phyloP scores from a whole-genome alignment of 2,113 vertebrate genomes.

The Lynx canadensis region DNA sequence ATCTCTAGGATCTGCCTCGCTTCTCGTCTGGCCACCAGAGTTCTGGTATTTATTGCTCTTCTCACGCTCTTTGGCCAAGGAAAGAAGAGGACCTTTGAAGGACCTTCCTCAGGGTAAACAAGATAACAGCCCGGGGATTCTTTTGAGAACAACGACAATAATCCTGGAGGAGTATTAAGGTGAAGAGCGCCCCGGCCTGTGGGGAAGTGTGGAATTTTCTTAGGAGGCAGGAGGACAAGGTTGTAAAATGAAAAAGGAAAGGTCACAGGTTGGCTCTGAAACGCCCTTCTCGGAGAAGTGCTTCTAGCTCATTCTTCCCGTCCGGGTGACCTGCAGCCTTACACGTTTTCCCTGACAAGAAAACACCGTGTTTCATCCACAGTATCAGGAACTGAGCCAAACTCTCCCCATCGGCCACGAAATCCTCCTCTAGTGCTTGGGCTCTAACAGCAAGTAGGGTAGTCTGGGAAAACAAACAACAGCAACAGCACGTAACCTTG shows the following conservation, averaged over 20 bases:
- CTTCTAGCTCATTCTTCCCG: constrained; percentile 25
- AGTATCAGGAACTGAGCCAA: not conserved
- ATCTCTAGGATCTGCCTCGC: not conserved
- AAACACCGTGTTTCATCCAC: not conserved
- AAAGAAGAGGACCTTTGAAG: not conserved
- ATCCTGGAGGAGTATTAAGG: not conserved
- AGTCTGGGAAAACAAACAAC: not conserved
- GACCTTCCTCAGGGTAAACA: not conserved
- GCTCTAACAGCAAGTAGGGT: not conserved
- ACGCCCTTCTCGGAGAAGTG: constrained; percentile 73
- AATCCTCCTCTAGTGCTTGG: not conserved
- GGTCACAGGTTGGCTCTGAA: not conserved
- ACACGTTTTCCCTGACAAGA: constrained; percentile 21
- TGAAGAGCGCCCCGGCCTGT: not conserved
- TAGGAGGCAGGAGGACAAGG: not conserved
- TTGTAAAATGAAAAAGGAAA: constrained; percentile 54
- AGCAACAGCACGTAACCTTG: not conserved
- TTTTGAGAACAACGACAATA: not conserved
- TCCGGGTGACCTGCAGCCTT: not conserved
- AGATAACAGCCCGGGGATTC: not conserved
- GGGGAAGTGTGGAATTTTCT: not conserved
- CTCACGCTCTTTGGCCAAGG: not conserved
- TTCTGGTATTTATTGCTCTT: not conserved
- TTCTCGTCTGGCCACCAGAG: constrained; percentile 3
- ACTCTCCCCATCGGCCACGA: not conserved